A percentile compares a stretch with the other conserved stretches of the same genome.
Conservation (phyloP, 2,888 invertebrate genomes). For the Campoplex nolae region DNA sequence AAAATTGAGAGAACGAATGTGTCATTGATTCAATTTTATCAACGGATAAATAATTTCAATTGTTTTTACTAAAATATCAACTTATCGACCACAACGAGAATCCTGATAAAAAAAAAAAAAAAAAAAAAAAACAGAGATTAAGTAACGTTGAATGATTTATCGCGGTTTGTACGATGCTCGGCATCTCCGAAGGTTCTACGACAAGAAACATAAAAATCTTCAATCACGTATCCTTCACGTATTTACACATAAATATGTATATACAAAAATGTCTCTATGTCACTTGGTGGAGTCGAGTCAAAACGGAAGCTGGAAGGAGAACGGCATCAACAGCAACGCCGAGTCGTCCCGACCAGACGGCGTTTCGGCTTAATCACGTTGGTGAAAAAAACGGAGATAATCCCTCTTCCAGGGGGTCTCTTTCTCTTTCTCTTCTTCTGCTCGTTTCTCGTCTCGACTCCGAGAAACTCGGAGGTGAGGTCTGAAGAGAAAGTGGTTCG, state of each 20-base stretch:
- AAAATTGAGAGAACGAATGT: neutral
- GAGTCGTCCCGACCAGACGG: slow-evolving; percentile 71
- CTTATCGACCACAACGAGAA: neutral
- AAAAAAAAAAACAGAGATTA: slow-evolving; percentile 52
- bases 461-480: slow-evolving; percentile 66
- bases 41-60: neutral
- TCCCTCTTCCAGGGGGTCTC: slow-evolving; percentile 72
- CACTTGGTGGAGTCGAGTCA: slow-evolving; percentile 58
- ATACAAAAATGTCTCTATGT: slow-evolving; percentile 14
- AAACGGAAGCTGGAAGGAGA: slow-evolving; percentile 65
- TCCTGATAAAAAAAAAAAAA: neutral
- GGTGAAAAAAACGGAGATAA: slow-evolving; percentile 82
- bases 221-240: slow-evolving; percentile 23
- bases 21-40: neutral
- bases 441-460: slow-evolving; percentile 76
- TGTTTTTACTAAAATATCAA: neutral
- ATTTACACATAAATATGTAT: neutral
- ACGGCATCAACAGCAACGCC: slow-evolving; percentile 69
- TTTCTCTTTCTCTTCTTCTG: slow-evolving; percentile 55
- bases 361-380: slow-evolving; percentile 82
- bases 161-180: slow-evolving; percentile 43
- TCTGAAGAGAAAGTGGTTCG: slow-evolving; percentile 25
- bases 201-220: slow-evolving; percentile 55
- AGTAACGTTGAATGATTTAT: slow-evolving; percentile 76
- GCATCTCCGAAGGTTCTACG: neutral